phyloP scores from a whole-genome alignment of 2,113 vertebrate species.

The Myrmophylax atrothorax region DNA sequence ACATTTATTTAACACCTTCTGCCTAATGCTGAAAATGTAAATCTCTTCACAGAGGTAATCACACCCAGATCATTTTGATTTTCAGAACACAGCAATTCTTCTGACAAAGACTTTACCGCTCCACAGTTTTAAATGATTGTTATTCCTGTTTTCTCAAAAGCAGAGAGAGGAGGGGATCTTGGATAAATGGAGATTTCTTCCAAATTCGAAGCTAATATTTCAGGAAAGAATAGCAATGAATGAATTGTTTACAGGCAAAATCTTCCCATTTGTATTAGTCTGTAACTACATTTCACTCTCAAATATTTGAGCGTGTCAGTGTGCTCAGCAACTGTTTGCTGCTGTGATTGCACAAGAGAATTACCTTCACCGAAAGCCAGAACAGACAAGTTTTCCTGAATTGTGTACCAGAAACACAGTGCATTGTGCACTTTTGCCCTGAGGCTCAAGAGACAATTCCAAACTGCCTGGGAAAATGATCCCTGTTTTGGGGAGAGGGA shows the following conservation, averaged over 20 bases:
- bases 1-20: constrained; percentile 24
- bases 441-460: neutral
- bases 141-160: neutral
- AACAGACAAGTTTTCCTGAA: neutral
- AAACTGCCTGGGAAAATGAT: neutral
- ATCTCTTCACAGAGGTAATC: neutral
- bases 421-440: neutral
- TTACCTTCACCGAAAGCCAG: fast-evolving
- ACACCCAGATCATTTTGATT: neutral
- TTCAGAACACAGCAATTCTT: neutral
- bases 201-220: neutral
- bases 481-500: neutral
- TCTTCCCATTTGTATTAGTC: neutral
- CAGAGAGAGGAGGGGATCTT: neutral
- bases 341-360: neutral
- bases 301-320: neutral
- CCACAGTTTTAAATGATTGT: neutral
- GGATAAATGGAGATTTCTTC: neutral
- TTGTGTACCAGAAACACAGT: neutral
- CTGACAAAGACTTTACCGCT: neutral
- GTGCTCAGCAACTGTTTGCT: neutral
- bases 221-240: neutral
- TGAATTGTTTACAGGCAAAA: neutral
- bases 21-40: neutral
- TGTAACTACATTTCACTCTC: neutral